Evolutionary conservation across 2,888 invertebrate species (phyloP).

Genomic region (Cephus spinipes): DNA sequence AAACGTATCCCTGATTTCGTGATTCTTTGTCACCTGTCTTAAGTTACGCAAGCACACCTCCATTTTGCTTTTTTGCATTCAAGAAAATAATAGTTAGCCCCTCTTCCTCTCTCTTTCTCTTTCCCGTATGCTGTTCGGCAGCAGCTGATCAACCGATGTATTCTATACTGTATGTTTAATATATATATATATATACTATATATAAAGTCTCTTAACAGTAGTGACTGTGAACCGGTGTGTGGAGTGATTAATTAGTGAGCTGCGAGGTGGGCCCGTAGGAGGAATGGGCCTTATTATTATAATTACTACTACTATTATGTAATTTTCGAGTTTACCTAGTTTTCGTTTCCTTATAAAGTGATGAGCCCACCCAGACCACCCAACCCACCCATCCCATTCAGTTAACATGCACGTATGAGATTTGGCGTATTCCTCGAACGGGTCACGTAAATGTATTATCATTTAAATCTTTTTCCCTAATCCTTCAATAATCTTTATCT

Average conservation of each 20-base stretch:
- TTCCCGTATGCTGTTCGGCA: not conserved
- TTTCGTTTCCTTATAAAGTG: too few relatives aligned
- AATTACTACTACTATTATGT: too few relatives aligned
- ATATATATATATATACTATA: slow-evolving; percentile 33
- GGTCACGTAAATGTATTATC: too few relatives aligned
- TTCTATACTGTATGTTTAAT: slow-evolving; percentile 13
- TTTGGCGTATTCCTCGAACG: too few relatives aligned
- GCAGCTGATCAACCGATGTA: too few relatives aligned
- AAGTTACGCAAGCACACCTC: slow-evolving; percentile 24
- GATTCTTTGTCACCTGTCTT: slow-evolving; percentile 31
- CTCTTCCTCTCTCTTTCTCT: slow-evolving; percentile 7
- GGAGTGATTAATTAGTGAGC: slow-evolving; percentile 17
- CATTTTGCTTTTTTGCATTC: slow-evolving; percentile 15
- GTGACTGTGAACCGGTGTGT: slow-evolving; percentile 51
- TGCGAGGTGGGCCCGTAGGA: not conserved
- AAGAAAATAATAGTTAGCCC: slow-evolving; percentile 10
- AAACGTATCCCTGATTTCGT: slow-evolving; percentile 47
- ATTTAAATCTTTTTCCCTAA: too few relatives aligned
- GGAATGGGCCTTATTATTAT: too few relatives aligned
- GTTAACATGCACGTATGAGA: too few relatives aligned
- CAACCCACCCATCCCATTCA: too few relatives aligned
- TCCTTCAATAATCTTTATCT: not conserved
- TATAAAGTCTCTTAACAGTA: slow-evolving; percentile 50
- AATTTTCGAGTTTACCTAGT: too few relatives aligned
- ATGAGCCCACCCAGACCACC: too few relatives aligned